Percentiles rank a stretch among this genome's conserved stretches.
phyloP scores from a whole-genome alignment of 2,113 vertebrate species.

The Zosterops borbonicus region DNA sequence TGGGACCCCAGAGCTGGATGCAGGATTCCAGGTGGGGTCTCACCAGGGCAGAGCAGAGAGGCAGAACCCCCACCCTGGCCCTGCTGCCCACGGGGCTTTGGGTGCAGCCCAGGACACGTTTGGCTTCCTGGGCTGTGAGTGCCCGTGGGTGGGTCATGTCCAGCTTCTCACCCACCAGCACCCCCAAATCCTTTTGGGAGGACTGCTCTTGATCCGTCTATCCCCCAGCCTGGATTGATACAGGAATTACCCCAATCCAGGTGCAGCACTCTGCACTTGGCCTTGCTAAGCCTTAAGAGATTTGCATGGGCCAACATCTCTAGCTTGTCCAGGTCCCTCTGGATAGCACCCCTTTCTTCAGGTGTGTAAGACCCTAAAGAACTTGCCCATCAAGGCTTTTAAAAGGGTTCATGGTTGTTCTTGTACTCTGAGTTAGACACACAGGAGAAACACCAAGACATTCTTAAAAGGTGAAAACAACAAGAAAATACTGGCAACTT shows the following conservation, averaged over 20 bases:
- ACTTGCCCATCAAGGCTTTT: background rate
- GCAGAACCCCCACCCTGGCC: background rate
- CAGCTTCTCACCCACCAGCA: background rate
- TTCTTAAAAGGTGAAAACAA: background rate
- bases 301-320: background rate
- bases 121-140: background rate
- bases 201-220: too few relatives aligned
- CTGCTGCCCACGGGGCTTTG: accelerated
- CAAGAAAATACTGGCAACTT: background rate
- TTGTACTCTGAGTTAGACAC: background rate
- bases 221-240: background rate
- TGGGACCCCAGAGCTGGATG: background rate
- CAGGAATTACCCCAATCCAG: accelerated
- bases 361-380: background rate
- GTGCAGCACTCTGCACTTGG: accelerated
- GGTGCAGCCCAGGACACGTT: background rate
- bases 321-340: background rate
- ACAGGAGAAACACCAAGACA: background rate
- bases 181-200: accelerated
- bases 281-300: background rate
- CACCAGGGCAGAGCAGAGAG: background rate
- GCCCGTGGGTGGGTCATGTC: accelerated
- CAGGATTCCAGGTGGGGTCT: background rate
- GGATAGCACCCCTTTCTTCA: background rate
- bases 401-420: background rate